Base-by-base conservation (phyloP, 2,797 vertebrate genomes). In the Rhabdomys pumilio region DNA sequence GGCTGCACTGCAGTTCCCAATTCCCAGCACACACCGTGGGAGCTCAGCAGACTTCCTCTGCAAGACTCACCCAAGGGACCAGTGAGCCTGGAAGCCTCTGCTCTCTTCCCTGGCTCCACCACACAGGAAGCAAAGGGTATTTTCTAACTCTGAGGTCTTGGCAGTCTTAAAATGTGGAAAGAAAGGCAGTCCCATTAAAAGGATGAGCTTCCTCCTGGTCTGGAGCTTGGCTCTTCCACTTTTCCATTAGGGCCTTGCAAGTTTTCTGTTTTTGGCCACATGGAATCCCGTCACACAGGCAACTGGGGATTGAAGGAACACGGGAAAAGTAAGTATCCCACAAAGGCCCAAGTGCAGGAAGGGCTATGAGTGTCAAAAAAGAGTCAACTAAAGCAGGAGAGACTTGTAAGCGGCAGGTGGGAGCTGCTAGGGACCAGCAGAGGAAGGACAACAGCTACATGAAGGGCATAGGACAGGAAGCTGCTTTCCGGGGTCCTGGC, bases 401-500 rank as follows among this genome's bases (percentile, higher is more conserved):
- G 24, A 76, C 38, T 13, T 2, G 3, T 2, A 26, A 20, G 38
- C 9, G 11, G 86, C 12, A 0, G 20, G 4, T 8, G 81, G 55
- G 55, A 13, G 59, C 81, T 14, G 34, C 20, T 7, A 2, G 3
- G 14, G 29, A 1, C 73, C 0, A 65, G 5, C 6, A 0, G 22
- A 83, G 34, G 88, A 15, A 53, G 24, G 90, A 69, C n/a, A 67
- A 14, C 10, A 1, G 29, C 1, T 0, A 31, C 50, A 19, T 1
- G 14, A 22, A 24, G 72, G 84, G 0, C 1, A 34, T 0, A 14
- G 72, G 75, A 6, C 83, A 26, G 87, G 34, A 65, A 31, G 72
- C 26, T 0, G 57, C 10, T 79, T 29, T 17, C 69, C 29, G 2
- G 29, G 0, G 1, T n/a, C 44, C 1, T 1, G 29, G 41, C 55